Base-by-base conservation (phyloP, 1,140 invertebrate genomes). In the Melipona quadrifasciata region DNA sequence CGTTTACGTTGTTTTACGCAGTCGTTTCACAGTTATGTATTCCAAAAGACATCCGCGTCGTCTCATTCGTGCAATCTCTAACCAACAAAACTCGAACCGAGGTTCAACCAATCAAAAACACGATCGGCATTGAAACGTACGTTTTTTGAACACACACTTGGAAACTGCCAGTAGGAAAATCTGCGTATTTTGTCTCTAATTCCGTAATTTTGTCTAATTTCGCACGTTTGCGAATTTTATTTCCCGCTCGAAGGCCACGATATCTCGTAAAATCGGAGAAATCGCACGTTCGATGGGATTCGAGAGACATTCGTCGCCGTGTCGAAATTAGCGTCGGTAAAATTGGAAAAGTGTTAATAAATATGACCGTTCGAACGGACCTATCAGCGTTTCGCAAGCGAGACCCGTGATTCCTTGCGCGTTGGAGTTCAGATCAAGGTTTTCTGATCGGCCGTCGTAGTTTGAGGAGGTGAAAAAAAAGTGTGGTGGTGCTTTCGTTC, bases 381-480 rank as follows among this genome's bases (percentile, higher is more conserved):
- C 90, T 87, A 90, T 90, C 89, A 86, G 80, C 76, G 82, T 72
- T 75, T 57, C 55, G 84, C 82, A 57, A 85, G 57, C 58, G 70
- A 82, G 76, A 82, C 87, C 90, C 85, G 84, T 89, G 88, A 91
- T 91, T 86, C 88, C 76, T 90, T 90, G 88, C 90, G 82, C 82
- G 83, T 82, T 73, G 65, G 71, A 73, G 65, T 83, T 64, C 87
- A 47, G 78, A 81, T 65, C 74, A 83, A 87, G 84, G 82, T 71
- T 91, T 85, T 80, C 87, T 78, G 76, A 86, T 84, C 81, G 68
- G 55, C 31, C 51, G 80, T 70, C 82, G 47, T 82, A 90, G 79
- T 90, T 88, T 67, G 80, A 55, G 67, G 86, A 80, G 84, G 68
- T 71, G 78, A 89, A 61, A 88, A 89, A 39, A 88, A 87, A 91